Conservation (phyloP, 2,888 invertebrate genomes). For the Gymnosoma rotundatum region DNA sequence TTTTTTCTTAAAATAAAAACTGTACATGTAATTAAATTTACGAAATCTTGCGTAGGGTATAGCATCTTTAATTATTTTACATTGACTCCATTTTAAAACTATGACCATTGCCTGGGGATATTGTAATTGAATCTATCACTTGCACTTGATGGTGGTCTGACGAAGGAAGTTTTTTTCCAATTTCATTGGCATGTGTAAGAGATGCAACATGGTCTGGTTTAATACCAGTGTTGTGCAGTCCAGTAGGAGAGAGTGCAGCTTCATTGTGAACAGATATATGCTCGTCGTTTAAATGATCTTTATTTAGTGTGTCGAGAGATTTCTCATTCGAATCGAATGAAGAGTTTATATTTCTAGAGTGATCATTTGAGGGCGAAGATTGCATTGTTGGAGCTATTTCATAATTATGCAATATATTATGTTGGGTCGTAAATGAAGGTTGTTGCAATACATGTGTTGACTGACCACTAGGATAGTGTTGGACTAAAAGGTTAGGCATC, state of each 20-base stretch:
- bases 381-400: conserved; percentile 57
- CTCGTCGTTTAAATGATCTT: conserved; percentile 58
- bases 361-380: conserved; percentile 50
- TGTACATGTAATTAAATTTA: conserved; percentile 27
- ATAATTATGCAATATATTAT: conserved; percentile 75
- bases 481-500: conserved; percentile 77
- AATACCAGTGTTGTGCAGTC: conserved; percentile 67
- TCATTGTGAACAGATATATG: conserved; percentile 70
- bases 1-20: conserved; percentile 16
- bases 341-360: conserved; percentile 42
- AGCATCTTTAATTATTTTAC: conserved; percentile 72
- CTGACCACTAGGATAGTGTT: conserved; percentile 73
- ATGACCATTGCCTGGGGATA: conserved; percentile 79
- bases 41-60: conserved; percentile 5
- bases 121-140: conserved; percentile 80
- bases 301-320: conserved; percentile 72
- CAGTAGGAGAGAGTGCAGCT: conserved; percentile 71
- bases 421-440: conserved; percentile 58
- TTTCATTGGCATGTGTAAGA: conserved; percentile 46
- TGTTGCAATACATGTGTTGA: conserved; percentile 68
- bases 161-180: conserved; percentile 59
- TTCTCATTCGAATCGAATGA: conserved; percentile 61
- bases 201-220: conserved; percentile 21
- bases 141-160: conserved; percentile 74
- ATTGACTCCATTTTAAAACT: conserved; percentile 82